phyloP scores from a whole-genome alignment of 2,113 vertebrate genomes.

The Gavialis gangeticus region DNA sequence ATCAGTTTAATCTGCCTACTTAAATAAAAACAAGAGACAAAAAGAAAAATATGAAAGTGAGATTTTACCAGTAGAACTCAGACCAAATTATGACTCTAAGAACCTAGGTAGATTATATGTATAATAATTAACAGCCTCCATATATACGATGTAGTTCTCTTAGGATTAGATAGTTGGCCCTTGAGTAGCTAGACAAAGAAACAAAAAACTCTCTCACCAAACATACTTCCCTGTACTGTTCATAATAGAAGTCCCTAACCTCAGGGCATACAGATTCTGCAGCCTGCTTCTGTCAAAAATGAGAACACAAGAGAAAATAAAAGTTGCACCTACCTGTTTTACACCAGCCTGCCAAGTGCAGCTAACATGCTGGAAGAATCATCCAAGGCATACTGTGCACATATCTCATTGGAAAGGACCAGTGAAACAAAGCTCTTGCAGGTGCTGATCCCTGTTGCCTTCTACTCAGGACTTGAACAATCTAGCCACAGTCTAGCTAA shows the following conservation, averaged over 20 bases:
- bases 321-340: not conserved
- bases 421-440: not conserved
- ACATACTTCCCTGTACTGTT: not conserved
- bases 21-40: not conserved
- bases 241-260: not conserved
- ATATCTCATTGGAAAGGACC: rapidly evolving
- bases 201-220: not conserved
- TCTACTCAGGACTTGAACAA: not conserved
- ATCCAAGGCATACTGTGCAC: not conserved
- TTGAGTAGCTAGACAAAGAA: not conserved
- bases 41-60: not conserved
- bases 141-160: not conserved
- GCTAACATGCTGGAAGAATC: not conserved
- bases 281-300: not conserved
- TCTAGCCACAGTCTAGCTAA: not conserved
- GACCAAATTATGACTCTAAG: not conserved
- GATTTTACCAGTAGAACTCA: not conserved
- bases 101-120: not conserved
- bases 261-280: not conserved
- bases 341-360: not conserved
- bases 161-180: not conserved
- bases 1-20: not conserved
- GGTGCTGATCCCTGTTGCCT: not conserved
- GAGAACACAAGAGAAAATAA: rapidly evolving
- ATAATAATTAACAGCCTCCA: not conserved